phyloP scores from a whole-genome alignment of 2,888 invertebrate genomes.

The Eristalis pertinax region DNA sequence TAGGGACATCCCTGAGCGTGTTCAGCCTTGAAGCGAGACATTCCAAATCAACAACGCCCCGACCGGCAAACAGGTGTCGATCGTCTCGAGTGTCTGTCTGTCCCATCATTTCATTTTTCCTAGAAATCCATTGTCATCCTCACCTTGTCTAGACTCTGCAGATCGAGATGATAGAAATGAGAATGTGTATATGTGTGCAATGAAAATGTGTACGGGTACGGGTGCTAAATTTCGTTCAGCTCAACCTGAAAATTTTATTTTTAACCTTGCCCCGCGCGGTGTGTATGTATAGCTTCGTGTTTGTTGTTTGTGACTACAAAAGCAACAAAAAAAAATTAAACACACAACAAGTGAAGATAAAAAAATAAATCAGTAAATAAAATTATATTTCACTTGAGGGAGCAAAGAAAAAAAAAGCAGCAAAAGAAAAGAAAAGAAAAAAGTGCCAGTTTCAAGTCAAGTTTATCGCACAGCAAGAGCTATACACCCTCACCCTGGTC shows the following conservation, averaged over 20 bases:
- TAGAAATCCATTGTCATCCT: not conserved
- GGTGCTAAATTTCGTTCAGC: constrained; percentile 58
- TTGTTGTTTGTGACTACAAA: not conserved
- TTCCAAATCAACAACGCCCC: no score
- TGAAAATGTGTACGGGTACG: not conserved
- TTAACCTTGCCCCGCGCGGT: constrained; percentile 35
- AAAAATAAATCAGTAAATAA: not conserved
- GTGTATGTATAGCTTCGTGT: not conserved
- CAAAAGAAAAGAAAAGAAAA: no score
- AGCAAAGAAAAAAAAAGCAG: no score
- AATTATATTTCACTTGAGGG: no score
- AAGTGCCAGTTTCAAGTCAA: not conserved
- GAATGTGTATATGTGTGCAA: not conserved
- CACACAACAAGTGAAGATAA: not conserved
- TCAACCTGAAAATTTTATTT: constrained; percentile 63
- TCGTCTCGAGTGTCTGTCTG: no score
- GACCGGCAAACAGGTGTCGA: no score
- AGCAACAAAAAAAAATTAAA: not conserved
- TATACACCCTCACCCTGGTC: no score
- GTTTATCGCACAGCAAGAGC: not conserved
- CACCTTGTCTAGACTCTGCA: not conserved
- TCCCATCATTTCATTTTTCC: not conserved
- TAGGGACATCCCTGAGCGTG: no score
- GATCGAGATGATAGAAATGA: not conserved
- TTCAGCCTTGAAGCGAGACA: no score